Percentiles rank a stretch among this genome's conserved stretches.
These are phyloP conservation scores for Lasioglossum villosulum DNA, from an alignment of 2,888 invertebrate genomes.

Conservation along the genomic window DNA sequence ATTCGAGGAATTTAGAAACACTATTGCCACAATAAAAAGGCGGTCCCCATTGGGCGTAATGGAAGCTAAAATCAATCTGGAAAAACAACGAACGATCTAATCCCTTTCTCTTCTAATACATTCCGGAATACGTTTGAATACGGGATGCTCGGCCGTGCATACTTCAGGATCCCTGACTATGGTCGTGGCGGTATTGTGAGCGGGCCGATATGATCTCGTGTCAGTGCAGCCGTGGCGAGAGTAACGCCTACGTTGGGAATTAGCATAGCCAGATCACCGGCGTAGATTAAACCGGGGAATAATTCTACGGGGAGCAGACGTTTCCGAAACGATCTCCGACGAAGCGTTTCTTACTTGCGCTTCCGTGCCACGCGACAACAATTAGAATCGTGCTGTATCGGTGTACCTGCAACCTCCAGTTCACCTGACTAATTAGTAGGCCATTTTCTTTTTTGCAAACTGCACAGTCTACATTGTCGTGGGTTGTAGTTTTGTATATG, in stretches of 20 bases:
- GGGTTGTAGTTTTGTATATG: no score
- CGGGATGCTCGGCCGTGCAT: slow-evolving; percentile 56
- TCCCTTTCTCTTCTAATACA: slow-evolving; percentile 63
- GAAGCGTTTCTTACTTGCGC: slow-evolving; percentile 14
- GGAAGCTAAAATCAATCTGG: slow-evolving; percentile 12
- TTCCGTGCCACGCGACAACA: slow-evolving; percentile 28
- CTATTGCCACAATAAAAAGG: background rate
- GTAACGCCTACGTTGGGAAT: slow-evolving; percentile 70
- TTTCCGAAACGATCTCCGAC: slow-evolving; percentile 51
- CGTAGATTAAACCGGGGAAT: slow-evolving; percentile 55
- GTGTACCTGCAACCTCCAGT: background rate
- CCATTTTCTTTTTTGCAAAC: no score
- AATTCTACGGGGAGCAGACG: slow-evolving; percentile 32
- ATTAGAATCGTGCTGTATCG: background rate
- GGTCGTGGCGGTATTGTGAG: slow-evolving; percentile 67
- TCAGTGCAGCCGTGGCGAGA: slow-evolving; percentile 55
- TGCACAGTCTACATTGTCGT: no score
- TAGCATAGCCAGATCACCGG: slow-evolving; percentile 68
- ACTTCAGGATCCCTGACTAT: slow-evolving; percentile 53
- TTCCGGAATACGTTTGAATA: slow-evolving; percentile 68
- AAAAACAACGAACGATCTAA: slow-evolving; percentile 45
- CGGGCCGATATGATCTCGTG: slow-evolving; percentile 67
- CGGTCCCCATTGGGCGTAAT: background rate
- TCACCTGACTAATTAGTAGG: background rate
- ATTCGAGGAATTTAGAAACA: background rate